These are phyloP conservation scores for Ophioninae sp. DNA, from an alignment of 2,888 invertebrate species.

Conservation along the genomic window DNA sequence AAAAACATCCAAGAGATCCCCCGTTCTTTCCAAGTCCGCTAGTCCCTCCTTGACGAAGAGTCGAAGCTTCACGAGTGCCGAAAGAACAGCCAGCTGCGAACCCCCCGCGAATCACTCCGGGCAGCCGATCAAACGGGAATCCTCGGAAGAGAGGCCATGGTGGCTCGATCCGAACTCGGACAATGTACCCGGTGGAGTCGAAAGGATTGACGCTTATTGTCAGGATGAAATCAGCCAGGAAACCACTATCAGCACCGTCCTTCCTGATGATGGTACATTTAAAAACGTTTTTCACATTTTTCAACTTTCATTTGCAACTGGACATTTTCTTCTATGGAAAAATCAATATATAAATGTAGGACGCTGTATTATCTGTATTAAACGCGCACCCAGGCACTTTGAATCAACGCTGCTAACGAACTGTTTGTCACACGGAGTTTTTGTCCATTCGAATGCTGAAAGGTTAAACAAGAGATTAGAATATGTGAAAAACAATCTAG, in stretches of 20 bases:
- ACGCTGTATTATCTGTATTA: too few species aligned
- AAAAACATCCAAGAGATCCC: conserved; percentile 63
- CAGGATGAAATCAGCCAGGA: conserved; percentile 79
- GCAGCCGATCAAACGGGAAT: conserved; percentile 68
- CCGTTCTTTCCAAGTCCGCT: conserved; percentile 59
- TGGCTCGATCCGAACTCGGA: conserved; percentile 80
- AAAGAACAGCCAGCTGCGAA: conserved; percentile 50
- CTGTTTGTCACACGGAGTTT: too few species aligned
- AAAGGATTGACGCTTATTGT: conserved; percentile 68
- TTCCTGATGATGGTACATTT: conserved; percentile 78
- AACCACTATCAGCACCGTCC: conserved; percentile 77
- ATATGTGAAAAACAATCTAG: too few species aligned
- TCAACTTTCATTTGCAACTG: too few species aligned
- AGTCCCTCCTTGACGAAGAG: conserved; percentile 69
- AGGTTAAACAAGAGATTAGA: too few species aligned
- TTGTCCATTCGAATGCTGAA: too few species aligned
- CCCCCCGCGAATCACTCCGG: conserved; percentile 52
- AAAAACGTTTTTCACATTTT: too few species aligned
- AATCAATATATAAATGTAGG: too few species aligned
- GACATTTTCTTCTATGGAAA: too few species aligned
- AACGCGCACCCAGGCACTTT: too few species aligned
- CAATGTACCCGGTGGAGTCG: conserved; percentile 78
- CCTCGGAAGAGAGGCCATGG: conserved; percentile 77
- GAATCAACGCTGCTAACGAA: too few species aligned
- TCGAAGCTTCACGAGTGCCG: conserved; percentile 68